Base-by-base conservation (phyloP, 2,797 vertebrate species). In the Sparus aurata region DNA sequence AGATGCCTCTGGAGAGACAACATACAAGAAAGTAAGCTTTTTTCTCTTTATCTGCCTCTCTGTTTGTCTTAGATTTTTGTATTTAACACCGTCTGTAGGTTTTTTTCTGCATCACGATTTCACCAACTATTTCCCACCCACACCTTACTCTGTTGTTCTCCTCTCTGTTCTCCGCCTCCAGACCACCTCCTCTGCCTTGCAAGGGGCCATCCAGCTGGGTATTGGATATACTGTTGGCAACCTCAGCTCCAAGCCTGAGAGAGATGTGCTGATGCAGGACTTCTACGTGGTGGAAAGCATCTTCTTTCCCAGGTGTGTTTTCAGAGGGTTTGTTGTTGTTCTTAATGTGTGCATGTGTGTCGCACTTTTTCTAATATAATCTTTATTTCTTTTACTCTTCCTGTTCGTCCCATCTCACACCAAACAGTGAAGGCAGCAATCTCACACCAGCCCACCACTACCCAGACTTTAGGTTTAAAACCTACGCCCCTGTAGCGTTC, bases 141-240 rank as follows among this genome's bases (percentile, higher is more conserved):
- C 83, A 41, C 41, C 27, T 64, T 13, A 50, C 49, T 67, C 41
- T 53, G 12, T 61, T 82, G 38, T 68, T 79, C 66, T 73, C 61
- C 58, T 82, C 46, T 71, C 64, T 76, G 43, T 68, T 54, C 20
- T 63, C 79, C 52, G 7, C 82, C 79, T 70, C 25, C 93, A 99
- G 98, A 99, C 98, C 81, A 96, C 97, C n/a, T 99, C 98, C 5
- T 97, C 98, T 68, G 98, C 98, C 10, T 95, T 99, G 91, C 98
- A 97, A 93, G 98, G 98, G 0, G 96, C 98, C 91, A 98, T 99
- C 91, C 98, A 99, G 93, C 92, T 99, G 58, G 98, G 98, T 15
- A 99, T 99, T n/a, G 98, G 98, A 59, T 99, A 99, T 80, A 99
- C 97, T 0, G 98, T 99, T 2, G 98, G 98, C 77, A 98, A 99